Evolutionary conservation across 2,888 invertebrate genomes (phyloP).

Genomic region (Cataglyphis livida): DNA sequence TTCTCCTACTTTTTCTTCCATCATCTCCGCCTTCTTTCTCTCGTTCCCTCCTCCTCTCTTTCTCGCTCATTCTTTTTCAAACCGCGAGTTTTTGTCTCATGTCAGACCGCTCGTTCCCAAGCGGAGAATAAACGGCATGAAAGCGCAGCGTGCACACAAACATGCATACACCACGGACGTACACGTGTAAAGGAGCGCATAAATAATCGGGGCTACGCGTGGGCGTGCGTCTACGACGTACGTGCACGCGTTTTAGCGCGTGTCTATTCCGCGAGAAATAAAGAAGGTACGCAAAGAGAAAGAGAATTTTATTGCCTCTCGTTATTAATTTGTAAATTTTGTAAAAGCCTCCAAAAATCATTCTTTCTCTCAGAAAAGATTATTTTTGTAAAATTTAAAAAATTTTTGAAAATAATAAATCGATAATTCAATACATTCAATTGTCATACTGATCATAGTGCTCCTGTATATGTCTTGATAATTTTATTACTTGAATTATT

Average conservation of each 20-base stretch:
- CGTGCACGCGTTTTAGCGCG: slow-evolving; percentile 20
- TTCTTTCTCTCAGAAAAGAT: not conserved
- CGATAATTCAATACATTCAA: not conserved
- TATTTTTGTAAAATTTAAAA: not conserved
- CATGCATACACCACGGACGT: slow-evolving; percentile 10
- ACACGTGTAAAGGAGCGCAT: slow-evolving; percentile 39
- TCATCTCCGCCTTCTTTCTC: slow-evolving; percentile 18
- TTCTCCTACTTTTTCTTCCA: slow-evolving; percentile 40
- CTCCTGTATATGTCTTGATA: not conserved
- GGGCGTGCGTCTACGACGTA: not conserved
- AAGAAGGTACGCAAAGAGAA: slow-evolving; percentile 12
- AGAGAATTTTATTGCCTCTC: not conserved
- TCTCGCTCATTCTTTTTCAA: slow-evolving; percentile 62
- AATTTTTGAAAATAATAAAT: not conserved
- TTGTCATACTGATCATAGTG: not conserved
- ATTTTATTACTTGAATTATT: not conserved
- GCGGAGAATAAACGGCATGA: slow-evolving; percentile 82
- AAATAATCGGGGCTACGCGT: slow-evolving; percentile 45
- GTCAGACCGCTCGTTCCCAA: slow-evolving; percentile 78
- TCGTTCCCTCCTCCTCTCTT: slow-evolving; percentile 36
- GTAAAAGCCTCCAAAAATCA: not conserved
- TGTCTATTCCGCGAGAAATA: slow-evolving; percentile 31
- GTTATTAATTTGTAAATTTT: not conserved
- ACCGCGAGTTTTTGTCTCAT: slow-evolving; percentile 78
- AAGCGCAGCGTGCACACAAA: slow-evolving; percentile 55